Evolutionary conservation across 2,113 vertebrate species (phyloP), one percentile per base, ranked within the genome.

Genomic region (Picathartes gymnocephalus): DNA sequence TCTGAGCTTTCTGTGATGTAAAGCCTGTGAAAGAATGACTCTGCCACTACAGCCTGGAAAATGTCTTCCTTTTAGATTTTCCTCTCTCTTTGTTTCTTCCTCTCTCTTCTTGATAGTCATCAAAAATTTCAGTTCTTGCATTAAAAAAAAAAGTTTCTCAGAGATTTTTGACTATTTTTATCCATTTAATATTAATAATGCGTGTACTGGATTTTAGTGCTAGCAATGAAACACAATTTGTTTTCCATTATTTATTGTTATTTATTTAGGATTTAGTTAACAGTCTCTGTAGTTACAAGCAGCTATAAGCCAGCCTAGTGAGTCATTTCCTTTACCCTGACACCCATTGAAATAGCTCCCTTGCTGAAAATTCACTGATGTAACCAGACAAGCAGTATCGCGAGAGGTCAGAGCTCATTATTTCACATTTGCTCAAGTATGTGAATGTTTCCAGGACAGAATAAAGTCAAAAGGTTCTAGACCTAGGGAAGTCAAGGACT

Each of bases 291-390:
- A 66, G 89, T 45, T 90, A 84, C 64, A 94, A 57, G 92, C 73
- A 90, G 39, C 81, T 95, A 64, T 78, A 83, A 81, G 85, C 39
- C 70, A 95, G 57, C 60, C 93, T 60, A 84, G 92, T 91, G 94
- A 95, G 80, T 97, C 91, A 96, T 94, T 96, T 96, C 88, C 93
- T 95, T 95, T 92, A 66, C 64, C 15, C 74, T 79, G 92, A 88
- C 92, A 92, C 81, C 91, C 89, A 81, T 45, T 87, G 77, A 93
- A 94, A 94, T 58, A 31, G 58, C 79, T 96, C 88, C 56, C 79
- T 92, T 51, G 88, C 90, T 88, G 92, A 72, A 86, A 71, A 84
- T 62, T 66, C 65, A 45, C 85, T 97, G 80, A 57, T 94, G 65
- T 93, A 94, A 92, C 61, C 94, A 96, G 96, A 90, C 81, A 86